phyloP scores from a whole-genome alignment of 1,140 invertebrate species.

The Cryptotermes secundus region DNA sequence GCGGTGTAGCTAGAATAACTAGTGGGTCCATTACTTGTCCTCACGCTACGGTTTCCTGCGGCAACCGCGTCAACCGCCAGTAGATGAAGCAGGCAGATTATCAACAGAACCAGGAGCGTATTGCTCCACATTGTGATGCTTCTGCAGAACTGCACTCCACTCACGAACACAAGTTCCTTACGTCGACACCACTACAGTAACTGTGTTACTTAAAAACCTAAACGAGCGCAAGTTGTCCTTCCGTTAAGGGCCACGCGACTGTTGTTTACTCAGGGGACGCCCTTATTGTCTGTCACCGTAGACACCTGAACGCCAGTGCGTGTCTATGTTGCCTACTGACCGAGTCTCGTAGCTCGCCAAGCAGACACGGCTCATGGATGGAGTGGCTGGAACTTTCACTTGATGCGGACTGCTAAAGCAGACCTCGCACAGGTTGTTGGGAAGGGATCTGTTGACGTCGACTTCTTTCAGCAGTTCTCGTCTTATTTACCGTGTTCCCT shows the following conservation, averaged over 20 bases:
- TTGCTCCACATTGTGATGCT: not conserved
- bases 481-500: too few species aligned
- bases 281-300: not conserved
- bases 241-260: not conserved
- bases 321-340: conserved; percentile 17
- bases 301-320: not conserved
- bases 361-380: not conserved
- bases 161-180: not conserved
- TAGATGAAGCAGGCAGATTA: not conserved
- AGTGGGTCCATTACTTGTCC: not conserved
- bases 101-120: not conserved
- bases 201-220: too few species aligned
- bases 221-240: too few species aligned
- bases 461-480: not conserved
- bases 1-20: not conserved
- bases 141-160: not conserved
- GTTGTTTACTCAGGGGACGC: not conserved
- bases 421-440: not conserved
- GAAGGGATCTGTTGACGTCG: not conserved
- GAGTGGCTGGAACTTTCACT: not conserved
- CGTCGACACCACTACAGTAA: too few species aligned
- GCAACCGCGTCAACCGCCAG: not conserved
- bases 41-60: not conserved
- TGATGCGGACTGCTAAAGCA: not conserved
- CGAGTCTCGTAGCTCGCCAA: not conserved